Evolutionary conservation across 2,113 vertebrate genomes (phyloP).

Genomic region (Vicugna pacos): DNA sequence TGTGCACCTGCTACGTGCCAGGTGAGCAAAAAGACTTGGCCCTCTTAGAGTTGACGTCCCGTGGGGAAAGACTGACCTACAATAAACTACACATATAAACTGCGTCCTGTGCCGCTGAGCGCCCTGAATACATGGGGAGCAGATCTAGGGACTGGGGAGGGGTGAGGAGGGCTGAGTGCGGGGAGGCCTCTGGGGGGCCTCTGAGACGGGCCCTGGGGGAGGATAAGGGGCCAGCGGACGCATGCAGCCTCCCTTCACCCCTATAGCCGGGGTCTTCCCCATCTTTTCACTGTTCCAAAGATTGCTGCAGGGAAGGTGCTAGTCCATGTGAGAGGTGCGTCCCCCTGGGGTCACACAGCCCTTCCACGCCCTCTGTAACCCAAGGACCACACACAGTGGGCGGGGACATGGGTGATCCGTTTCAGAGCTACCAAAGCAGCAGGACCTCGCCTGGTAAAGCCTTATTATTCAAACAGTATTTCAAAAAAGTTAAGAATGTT

Average conservation of each 20-base stretch:
- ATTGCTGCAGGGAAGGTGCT: accelerated
- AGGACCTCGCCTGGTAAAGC: neutral
- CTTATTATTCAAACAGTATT: neutral
- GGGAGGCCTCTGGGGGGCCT: no score
- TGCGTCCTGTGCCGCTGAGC: accelerated
- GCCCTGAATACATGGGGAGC: neutral
- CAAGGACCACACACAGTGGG: accelerated
- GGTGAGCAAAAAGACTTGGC: neutral
- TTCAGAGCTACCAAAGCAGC: neutral
- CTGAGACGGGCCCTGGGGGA: neutral
- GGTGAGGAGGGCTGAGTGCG: accelerated
- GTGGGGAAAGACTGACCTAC: accelerated
- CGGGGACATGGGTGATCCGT: accelerated
- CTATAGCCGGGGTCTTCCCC: accelerated
- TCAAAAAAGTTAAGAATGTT: neutral
- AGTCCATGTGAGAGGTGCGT: accelerated
- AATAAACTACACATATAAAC: accelerated
- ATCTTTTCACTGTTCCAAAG: accelerated
- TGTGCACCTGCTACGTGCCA: neutral
- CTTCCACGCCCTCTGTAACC: accelerated
- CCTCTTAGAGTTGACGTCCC: neutral
- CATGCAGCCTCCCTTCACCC: neutral
- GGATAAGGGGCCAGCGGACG: neutral
- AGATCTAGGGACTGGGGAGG: accelerated
- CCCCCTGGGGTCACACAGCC: no score